phyloP scores from a whole-genome alignment of 2,888 invertebrate genomes.

The Lasioglossum malachurum region DNA sequence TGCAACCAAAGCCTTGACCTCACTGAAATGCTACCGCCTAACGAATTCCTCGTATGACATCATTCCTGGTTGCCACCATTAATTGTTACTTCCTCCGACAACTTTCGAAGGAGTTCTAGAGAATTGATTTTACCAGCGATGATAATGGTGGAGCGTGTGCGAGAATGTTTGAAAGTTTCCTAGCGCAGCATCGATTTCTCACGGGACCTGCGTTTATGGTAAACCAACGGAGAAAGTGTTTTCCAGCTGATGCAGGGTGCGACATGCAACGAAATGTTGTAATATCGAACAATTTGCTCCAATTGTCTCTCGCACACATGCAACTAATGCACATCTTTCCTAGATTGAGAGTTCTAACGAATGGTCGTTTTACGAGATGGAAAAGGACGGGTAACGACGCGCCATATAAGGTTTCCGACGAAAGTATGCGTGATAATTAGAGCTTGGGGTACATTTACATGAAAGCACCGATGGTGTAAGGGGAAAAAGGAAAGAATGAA shows the following conservation, averaged over 20 bases:
- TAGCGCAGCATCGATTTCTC: slow-evolving; percentile 42
- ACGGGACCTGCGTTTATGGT: slow-evolving; percentile 9
- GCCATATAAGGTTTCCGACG: slow-evolving; percentile 36
- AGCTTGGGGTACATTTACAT: slow-evolving; percentile 42
- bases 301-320: not conserved
- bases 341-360: not conserved
- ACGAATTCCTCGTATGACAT: not conserved
- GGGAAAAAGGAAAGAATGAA: not conserved
- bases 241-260: slow-evolving; percentile 26
- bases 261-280: slow-evolving; percentile 21
- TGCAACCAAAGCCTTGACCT: slow-evolving; percentile 65
- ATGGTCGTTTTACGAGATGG: not conserved
- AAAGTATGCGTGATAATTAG: slow-evolving; percentile 47
- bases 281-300: not conserved
- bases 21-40: slow-evolving; percentile 42
- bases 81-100: not conserved
- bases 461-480: slow-evolving; percentile 9
- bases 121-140: not conserved
- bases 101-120: not conserved
- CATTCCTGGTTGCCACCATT: not conserved
- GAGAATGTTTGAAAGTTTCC: slow-evolving; percentile 13
- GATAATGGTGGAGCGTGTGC: not conserved
- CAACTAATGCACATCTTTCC: not conserved
- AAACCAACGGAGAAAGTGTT: slow-evolving; percentile 40
- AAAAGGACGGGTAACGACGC: not conserved